Conservation (phyloP, 2,113 vertebrate species). For the Oreochromis tanganicae region DNA sequence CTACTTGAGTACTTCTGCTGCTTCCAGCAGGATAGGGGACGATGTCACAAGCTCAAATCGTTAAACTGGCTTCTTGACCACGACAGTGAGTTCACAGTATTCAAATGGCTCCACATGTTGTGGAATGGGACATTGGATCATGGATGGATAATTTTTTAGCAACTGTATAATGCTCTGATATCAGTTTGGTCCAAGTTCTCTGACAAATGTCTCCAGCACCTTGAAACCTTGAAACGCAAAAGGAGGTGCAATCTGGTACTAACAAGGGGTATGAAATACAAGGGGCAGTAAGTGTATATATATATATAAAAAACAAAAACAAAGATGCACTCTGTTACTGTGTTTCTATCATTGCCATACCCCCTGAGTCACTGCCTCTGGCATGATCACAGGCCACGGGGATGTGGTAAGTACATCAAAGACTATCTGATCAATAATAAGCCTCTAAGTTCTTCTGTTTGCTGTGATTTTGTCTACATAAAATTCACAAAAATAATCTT, state of each 20-base stretch:
- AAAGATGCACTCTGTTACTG: background rate
- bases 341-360: background rate
- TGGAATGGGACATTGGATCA: background rate
- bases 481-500: background rate
- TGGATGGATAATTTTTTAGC: background rate
- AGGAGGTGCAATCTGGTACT: background rate
- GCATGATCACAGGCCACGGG: slow-evolving; percentile 79
- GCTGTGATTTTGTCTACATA: background rate
- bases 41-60: background rate
- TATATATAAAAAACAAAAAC: fast-evolving
- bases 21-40: background rate
- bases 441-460: slow-evolving; percentile 53
- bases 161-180: background rate
- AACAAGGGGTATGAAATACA: background rate
- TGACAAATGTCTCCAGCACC: background rate
- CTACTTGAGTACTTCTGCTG: background rate
- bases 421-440: slow-evolving; percentile 69
- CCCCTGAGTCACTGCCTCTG: slow-evolving; percentile 42
- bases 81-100: background rate
- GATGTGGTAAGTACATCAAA: slow-evolving; percentile 19
- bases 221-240: background rate
- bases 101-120: background rate
- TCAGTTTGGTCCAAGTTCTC: background rate
- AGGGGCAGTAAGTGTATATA: background rate
- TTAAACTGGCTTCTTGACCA: background rate